Conservation (phyloP, 2,888 invertebrate genomes). For the Cremastinae sp. region DNA sequence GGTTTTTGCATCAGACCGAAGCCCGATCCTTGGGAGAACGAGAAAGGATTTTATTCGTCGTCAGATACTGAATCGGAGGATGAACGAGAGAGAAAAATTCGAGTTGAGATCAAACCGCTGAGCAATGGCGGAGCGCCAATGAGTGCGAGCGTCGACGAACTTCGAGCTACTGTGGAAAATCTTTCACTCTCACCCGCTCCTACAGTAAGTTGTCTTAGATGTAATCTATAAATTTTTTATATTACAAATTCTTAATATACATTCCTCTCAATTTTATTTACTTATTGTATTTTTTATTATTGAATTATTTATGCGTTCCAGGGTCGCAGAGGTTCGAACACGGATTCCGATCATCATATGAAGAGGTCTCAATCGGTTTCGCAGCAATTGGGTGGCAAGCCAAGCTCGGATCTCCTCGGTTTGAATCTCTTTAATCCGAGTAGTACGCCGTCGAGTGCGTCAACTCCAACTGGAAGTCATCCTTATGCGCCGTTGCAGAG, state of each 20-base stretch:
- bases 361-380: constrained; percentile 88
- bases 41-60: constrained; percentile 93
- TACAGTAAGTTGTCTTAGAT: constrained; percentile 80
- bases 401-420: constrained; percentile 90
- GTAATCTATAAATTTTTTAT: neutral
- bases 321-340: constrained; percentile 86
- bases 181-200: constrained; percentile 91
- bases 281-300: neutral
- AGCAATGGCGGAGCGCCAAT: constrained; percentile 94
- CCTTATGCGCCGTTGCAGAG: constrained; percentile 92
- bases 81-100: constrained; percentile 93
- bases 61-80: constrained; percentile 94
- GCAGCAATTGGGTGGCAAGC: constrained; percentile 87
- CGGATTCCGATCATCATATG: constrained; percentile 85
- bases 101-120: constrained; percentile 96
- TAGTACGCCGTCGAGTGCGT: constrained; percentile 91
- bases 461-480: constrained; percentile 88
- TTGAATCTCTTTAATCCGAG: constrained; percentile 87
- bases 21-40: constrained; percentile 87
- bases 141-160: constrained; percentile 97
- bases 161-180: constrained; percentile 95
- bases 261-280: too few relatives aligned
- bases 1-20: constrained; percentile 95
- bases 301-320: constrained; percentile 67
- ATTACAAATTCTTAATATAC: too few relatives aligned